These are phyloP conservation scores for Chlamydotis undulata DNA, from an alignment of 2,113 vertebrate species.

Conservation along the genomic window DNA sequence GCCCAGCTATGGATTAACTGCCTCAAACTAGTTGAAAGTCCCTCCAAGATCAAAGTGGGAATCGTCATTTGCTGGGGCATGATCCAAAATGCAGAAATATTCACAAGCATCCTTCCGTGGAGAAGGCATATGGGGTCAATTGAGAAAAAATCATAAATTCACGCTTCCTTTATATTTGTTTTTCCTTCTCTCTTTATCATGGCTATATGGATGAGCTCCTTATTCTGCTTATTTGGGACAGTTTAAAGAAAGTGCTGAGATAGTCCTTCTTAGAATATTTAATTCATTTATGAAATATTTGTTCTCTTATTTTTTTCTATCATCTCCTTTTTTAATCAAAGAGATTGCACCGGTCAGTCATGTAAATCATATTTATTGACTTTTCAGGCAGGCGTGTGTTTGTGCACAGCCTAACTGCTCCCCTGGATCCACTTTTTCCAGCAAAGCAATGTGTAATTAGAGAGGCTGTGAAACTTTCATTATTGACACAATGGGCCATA, in stretches of 20 bases:
- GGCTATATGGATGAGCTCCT: not conserved
- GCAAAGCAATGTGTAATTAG: not conserved
- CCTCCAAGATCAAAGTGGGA: not conserved
- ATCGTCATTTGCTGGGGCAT: not conserved
- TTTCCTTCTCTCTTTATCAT: not conserved
- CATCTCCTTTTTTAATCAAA: not conserved
- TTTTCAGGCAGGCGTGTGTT: not conserved
- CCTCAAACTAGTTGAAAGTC: not conserved
- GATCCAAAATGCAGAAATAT: not conserved
- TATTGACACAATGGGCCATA: not conserved
- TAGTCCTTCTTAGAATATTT: not conserved
- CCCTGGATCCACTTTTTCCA: not conserved
- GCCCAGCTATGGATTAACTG: not conserved
- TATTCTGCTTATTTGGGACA: not conserved
- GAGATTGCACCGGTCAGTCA: not conserved
- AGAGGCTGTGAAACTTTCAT: not conserved
- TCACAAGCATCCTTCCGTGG: not conserved
- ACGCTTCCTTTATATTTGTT: not conserved
- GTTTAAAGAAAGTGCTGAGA: not conserved
- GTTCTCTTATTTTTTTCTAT: not conserved
- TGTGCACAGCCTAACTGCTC: not conserved
- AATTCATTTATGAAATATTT: not conserved
- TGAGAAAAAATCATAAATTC: not conserved
- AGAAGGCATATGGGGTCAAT: accelerated
- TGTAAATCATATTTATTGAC: constrained; percentile 12